Evolutionary conservation across 1,140 invertebrate species (phyloP).

Genomic region (Drosophila simulans): DNA sequence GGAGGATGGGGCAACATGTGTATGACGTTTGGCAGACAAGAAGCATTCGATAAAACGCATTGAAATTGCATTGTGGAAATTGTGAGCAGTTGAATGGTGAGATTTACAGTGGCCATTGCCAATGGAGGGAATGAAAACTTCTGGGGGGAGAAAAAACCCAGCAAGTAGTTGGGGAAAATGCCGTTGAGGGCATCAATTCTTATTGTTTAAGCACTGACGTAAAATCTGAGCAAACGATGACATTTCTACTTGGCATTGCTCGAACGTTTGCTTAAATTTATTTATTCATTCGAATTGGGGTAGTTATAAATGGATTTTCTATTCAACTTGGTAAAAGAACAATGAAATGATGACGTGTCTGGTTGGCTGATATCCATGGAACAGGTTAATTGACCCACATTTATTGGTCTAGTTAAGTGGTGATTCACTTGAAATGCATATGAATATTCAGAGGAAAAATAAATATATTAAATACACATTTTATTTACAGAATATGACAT

Average conservation of each 20-base stretch:
- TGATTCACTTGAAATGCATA: too few species aligned
- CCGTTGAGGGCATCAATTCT: constrained; percentile 24
- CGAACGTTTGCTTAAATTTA: constrained; percentile 50
- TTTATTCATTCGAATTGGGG: constrained; percentile 22
- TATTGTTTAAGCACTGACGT: constrained; percentile 72
- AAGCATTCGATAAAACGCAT: constrained; percentile 73
- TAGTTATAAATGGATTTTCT: constrained; percentile 38
- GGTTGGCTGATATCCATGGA: neutral
- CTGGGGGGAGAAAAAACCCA: neutral
- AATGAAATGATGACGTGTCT: constrained; percentile 2
- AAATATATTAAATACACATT: neutral
- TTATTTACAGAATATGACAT: neutral
- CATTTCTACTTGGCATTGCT: constrained; percentile 49
- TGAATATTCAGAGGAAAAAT: neutral
- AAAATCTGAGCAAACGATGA: constrained; percentile 58
- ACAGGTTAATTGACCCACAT: constrained; percentile 13
- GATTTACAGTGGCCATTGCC: constrained; percentile 72
- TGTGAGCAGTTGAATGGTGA: constrained; percentile 71
- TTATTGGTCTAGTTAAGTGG: neutral
- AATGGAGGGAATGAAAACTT: constrained; percentile 16
- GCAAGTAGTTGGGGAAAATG: neutral
- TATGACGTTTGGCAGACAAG: constrained; percentile 76
- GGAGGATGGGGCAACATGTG: constrained; percentile 55
- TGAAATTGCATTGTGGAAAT: constrained; percentile 76
- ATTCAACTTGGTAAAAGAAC: neutral